Evolutionary conservation across 2,113 vertebrate genomes (phyloP), one percentile per base, ranked within the genome.

Genomic region (Bubo scandiacus): DNA sequence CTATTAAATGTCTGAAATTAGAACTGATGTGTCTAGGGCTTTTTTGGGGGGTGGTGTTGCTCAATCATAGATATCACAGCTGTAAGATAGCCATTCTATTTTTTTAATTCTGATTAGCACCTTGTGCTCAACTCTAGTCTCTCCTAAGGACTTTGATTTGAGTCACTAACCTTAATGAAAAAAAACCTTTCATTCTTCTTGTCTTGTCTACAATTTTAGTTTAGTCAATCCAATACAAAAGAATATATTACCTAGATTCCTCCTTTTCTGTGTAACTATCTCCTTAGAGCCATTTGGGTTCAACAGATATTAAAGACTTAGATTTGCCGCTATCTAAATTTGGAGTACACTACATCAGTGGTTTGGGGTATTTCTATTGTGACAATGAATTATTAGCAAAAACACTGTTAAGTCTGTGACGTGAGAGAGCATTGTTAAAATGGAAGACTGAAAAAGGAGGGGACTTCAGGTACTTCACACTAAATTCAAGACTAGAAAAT

Each of bases 181-280:
- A 59, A 38, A 70, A 8, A 0, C 2, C 13, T 15, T 62, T 14
- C 0, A 2, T 58, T 86, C 59, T 78, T 62, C 36, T 72, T 72
- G 36, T 45, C 15, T 27, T 62, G 8, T 23, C 55, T 79, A 38
- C 45, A 55, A 59, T 73, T 59, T 66, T 54, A 62, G 26, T 57
- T 62, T 52, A 62, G 34, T n/a, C 30, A 86, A 23, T 14, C 34
- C 43, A 59, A 11, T 29, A 29, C 7, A 67, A 51, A 80, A 54
- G 43, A 58, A 67, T 5, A 6, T n/a, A 52, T n/a, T 91, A 32
- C 15, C 12, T 78, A 34, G 38, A 78, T 85, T 61, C 38, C 26
- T 59, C 25, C 32, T 81, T 57, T 71, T 61, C 36, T 51, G 5
- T 57, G 22, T 65, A n/a, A 55, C 32, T 55, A 4, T 51, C n/a